A percentile compares a stretch with the other conserved stretches of the same genome.
Evolutionary conservation across 92 coral and sea anemone genomes (phyloP).

Genomic region (Epizoanthus stellaris): DNA sequence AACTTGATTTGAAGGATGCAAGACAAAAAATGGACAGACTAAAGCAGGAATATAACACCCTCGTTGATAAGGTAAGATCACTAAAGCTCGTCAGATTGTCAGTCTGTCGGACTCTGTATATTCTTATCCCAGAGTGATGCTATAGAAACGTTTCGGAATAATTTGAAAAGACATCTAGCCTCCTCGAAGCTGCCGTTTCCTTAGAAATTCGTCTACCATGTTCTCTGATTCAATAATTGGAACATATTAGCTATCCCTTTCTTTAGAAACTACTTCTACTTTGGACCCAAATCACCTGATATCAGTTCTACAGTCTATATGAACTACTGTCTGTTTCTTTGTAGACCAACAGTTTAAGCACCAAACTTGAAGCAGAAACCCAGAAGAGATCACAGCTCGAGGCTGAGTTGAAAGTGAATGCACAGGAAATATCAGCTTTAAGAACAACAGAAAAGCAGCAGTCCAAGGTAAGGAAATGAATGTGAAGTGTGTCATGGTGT

Average conservation of each 20-base stretch:
- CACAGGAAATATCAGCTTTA: slow-evolving; percentile 76
- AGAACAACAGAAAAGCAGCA: slow-evolving; percentile 88
- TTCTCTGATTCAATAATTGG: no score
- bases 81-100: no score
- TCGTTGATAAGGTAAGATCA: slow-evolving; percentile 71
- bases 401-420: slow-evolving; percentile 78
- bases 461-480: slow-evolving; percentile 68
- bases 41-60: slow-evolving; percentile 79
- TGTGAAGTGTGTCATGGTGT: no score
- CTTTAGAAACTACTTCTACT: no score
- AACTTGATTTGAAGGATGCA: slow-evolving; percentile 93
- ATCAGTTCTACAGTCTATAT: background rate
- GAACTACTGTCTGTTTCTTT: background rate
- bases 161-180: no score
- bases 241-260: no score
- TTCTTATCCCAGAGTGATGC: no score
- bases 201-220: no score
- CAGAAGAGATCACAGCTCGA: slow-evolving; percentile 85
- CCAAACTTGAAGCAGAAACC: slow-evolving; percentile 78
- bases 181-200: no score
- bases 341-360: slow-evolving; percentile 73
- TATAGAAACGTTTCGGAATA: no score
- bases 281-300: background rate
- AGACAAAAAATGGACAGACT: slow-evolving; percentile 87
- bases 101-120: no score